Percentiles rank a stretch among this genome's conserved stretches.
Evolutionary conservation across 92 coral and sea anemone species (phyloP).

Genomic region (Phymanthus crucifer): DNA sequence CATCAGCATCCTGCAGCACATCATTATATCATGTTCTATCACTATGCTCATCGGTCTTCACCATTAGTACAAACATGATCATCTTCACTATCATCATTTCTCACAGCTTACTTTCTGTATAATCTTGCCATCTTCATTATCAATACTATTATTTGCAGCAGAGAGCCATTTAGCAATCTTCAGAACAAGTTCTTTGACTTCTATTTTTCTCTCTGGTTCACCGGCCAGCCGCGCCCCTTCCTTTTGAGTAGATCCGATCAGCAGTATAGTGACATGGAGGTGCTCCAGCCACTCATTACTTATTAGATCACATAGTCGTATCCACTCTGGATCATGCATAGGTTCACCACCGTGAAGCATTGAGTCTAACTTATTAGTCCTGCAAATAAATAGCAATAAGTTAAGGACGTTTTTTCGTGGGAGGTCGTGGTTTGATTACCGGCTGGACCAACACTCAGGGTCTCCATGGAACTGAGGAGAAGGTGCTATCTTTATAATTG

Average conservation of each 20-base stretch:
- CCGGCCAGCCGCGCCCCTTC: conserved; percentile 77
- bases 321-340: conserved; percentile 92
- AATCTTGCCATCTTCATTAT: conserved; percentile 89
- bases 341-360: conserved; percentile 78
- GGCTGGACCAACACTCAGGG: too few relatives aligned
- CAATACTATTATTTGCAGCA: conserved; percentile 81
- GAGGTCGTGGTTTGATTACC: too few relatives aligned
- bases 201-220: conserved; percentile 64
- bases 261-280: conserved; percentile 55
- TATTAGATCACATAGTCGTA: conserved; percentile 76
- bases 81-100: not conserved
- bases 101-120: conserved; percentile 77
- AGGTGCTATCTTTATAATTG: too few relatives aligned
- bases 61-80: not conserved
- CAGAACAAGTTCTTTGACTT: conserved; percentile 73
- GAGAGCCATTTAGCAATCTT: conserved; percentile 81
- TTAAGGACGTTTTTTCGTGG: not conserved
- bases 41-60: not conserved
- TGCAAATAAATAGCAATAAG: not conserved
- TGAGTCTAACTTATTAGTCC: conserved; percentile 87
- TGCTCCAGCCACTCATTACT: conserved; percentile 85
- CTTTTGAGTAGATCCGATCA: conserved; percentile 87
- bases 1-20: not conserved
- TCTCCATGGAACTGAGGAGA: too few relatives aligned
- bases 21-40: not conserved